Evolutionary conservation across 2,113 vertebrate genomes (phyloP).

Genomic region (Lethenteron reissneri): DNA sequence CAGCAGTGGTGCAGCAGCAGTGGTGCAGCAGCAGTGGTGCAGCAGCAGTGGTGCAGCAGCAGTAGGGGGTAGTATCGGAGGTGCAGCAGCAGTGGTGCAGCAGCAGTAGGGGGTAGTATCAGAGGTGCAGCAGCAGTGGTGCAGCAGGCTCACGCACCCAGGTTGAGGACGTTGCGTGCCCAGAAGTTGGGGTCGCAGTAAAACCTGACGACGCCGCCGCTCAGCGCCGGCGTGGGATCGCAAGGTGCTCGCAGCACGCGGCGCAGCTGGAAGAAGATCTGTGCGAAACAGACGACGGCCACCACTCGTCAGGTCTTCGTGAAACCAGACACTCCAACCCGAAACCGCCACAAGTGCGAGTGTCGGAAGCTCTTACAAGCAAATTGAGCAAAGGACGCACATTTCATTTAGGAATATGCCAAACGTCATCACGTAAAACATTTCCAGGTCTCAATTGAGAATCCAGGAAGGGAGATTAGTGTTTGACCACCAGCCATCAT

Average conservation of each 20-base stretch:
- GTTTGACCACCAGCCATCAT: too few species aligned
- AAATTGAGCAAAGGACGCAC: not conserved
- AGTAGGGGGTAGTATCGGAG: too few species aligned
- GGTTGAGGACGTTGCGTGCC: constrained; percentile 94
- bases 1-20: too few species aligned
- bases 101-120: too few species aligned
- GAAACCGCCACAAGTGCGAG: not conserved
- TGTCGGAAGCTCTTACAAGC: not conserved
- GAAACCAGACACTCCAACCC: not conserved
- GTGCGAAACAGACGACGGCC: constrained; percentile 11
- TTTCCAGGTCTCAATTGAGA: not conserved
- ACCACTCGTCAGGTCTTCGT: not conserved
- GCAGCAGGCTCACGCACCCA: constrained; percentile 41
- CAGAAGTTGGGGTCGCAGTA: constrained; percentile 96
- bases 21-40: too few species aligned
- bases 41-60: too few species aligned
- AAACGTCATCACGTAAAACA: not conserved
- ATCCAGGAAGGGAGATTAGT: too few species aligned
- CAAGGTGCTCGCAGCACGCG: constrained; percentile 71
- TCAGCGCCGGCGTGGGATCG: constrained; percentile 55
- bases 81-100: too few species aligned
- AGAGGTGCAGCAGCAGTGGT: too few species aligned
- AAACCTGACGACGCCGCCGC: constrained; percentile 77
- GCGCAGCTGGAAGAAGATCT: constrained; percentile 83
- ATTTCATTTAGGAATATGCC: not conserved